Evolutionary conservation across 2,113 vertebrate genomes (phyloP), one percentile per base, ranked within the genome.

Genomic region (Paradoxurus hermaphroditus): DNA sequence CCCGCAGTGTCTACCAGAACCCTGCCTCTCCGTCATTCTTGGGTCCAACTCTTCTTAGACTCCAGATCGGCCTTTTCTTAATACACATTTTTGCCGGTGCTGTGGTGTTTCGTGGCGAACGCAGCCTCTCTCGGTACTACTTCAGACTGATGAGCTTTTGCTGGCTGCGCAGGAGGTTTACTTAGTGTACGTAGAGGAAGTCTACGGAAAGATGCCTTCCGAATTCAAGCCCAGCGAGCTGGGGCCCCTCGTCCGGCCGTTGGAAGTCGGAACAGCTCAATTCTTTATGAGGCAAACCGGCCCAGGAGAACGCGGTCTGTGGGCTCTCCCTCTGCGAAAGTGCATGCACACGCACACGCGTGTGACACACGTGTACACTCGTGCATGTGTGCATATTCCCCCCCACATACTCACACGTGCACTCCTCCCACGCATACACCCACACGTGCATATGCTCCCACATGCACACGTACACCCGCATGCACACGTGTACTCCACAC

Each of bases 51-150:
- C 4, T 21, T 11, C 73, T 15, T 19, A 36, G 29, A 36, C 11
- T 34, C 62, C 29, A 36, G 21, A 16, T 2, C 1, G 5, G 15
- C 5, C 1, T 78, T 21, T 21, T 19, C 34, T 68, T 15, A 13
- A 34, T 5, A 13, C 5, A 0, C 14, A 13, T 23, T 2, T 1
- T 4, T 36, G 9, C 13, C 15, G 23, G 18, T 7, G 11, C 11
- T 0, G 6, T 36, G 4, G 56, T 39, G 4, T 5, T 68, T 29
- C 18, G 0, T 4, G 31, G 51, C 39, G 29, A 16, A 49, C 0
- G 7, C 16, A 6, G 39, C 46, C 59, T 2, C 27, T 41, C 2
- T n/a, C n/a, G n/a, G n/a, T n/a, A n/a, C n/a, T n/a, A n/a, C n/a
- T n/a, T n/a, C n/a, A n/a, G n/a, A n/a, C n/a, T n/a, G n/a, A n/a